Percentiles rank a stretch among this genome's conserved stretches.
phyloP scores from a whole-genome alignment of 2,888 invertebrate genomes.

The Drosophila kokeensis region DNA sequence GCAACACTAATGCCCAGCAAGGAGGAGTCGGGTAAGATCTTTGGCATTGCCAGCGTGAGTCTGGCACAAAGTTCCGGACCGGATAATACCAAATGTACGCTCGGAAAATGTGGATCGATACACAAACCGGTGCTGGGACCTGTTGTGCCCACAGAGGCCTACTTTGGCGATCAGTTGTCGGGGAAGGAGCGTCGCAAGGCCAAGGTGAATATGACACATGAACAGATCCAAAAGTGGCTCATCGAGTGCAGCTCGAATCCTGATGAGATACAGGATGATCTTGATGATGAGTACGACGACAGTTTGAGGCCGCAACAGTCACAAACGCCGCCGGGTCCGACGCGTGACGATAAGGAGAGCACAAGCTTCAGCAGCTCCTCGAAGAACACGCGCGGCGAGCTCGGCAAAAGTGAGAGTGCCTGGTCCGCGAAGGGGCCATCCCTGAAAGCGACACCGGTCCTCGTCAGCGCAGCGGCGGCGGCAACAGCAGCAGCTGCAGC shows the following conservation, averaged over 20 bases:
- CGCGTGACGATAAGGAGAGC: conserved; percentile 84
- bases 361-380: conserved; percentile 83
- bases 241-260: conserved; percentile 87
- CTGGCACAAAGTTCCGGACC: conserved; percentile 85
- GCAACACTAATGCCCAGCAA: conserved; percentile 85
- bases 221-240: conserved; percentile 89
- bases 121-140: conserved; percentile 85
- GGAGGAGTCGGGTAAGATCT: conserved; percentile 85
- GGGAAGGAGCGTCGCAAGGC: conserved; percentile 86
- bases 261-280: conserved; percentile 85
- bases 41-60: conserved; percentile 85
- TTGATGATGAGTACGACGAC: conserved; percentile 84
- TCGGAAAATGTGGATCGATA: conserved; percentile 85
- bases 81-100: conserved; percentile 85
- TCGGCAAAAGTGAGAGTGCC: conserved; percentile 83
- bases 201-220: conserved; percentile 89
- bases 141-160: conserved; percentile 85
- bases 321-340: conserved; percentile 82
- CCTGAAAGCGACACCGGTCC: conserved; percentile 84
- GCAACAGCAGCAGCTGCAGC: conserved; percentile 43
- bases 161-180: conserved; percentile 84
- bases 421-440: conserved; percentile 85
- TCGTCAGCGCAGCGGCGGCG: conserved; percentile 65
- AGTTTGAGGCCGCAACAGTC: conserved; percentile 82
- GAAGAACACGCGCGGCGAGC: conserved; percentile 83